Evolutionary conservation across 2,113 vertebrate genomes (phyloP).

Genomic region (Climacteris rufus): DNA sequence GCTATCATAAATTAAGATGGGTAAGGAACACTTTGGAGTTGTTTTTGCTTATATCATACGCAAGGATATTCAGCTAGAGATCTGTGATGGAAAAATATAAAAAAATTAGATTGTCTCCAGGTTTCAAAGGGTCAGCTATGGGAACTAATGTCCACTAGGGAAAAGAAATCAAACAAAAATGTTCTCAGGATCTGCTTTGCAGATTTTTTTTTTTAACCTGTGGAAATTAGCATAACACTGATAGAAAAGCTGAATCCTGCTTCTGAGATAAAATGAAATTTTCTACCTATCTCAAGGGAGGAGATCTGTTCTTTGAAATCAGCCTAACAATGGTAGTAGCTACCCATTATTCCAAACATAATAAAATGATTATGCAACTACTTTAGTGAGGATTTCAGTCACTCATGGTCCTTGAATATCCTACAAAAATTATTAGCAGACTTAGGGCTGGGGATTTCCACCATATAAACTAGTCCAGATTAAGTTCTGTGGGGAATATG

Average conservation of each 20-base stretch:
- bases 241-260: not conserved
- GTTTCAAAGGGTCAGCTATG: not conserved
- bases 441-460: not conserved
- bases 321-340: not conserved
- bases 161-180: not conserved
- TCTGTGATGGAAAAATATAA: not conserved
- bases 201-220: not conserved
- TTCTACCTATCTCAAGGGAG: not conserved
- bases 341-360: not conserved
- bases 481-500: not conserved
- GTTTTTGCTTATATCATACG: not conserved
- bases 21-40: not conserved
- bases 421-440: not conserved
- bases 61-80: not conserved
- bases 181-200: not conserved
- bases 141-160: not conserved
- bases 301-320: not conserved
- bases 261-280: conserved; percentile 5
- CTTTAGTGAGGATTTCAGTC: not conserved
- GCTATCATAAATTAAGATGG: not conserved
- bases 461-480: not conserved
- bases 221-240: not conserved
- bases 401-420: not conserved
- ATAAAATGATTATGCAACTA: not conserved
- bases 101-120: not conserved